Conservation (phyloP, 30 jellyfish, hydroid and myxozoan species). For the Pelagia noctiluca region DNA sequence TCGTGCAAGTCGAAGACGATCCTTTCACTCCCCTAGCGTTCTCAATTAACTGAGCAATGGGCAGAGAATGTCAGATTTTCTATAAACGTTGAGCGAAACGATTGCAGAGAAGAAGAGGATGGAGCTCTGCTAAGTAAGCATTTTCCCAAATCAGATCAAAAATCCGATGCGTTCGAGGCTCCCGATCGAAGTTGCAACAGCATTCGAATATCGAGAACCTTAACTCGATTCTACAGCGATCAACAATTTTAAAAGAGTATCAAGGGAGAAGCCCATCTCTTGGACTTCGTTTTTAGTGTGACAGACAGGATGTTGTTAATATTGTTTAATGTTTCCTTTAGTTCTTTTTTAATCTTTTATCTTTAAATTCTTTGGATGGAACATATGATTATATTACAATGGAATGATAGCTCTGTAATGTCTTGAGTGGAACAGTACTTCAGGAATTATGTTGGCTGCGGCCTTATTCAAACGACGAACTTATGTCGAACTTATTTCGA, state of each 20-base stretch:
- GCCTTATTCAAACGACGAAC: too few relatives aligned
- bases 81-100: slow-evolving; percentile 37
- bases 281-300: not conserved
- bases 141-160: slow-evolving; percentile 22
- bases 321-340: too few relatives aligned
- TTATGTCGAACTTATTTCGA: too few relatives aligned
- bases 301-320: not conserved
- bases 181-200: slow-evolving; percentile 10
- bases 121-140: slow-evolving; percentile 12
- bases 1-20: slow-evolving; percentile 51
- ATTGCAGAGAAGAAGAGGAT: slow-evolving; percentile 26
- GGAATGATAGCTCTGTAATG: too few relatives aligned
- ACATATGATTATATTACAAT: too few relatives aligned
- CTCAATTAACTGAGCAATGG: slow-evolving; percentile 33
- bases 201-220: slow-evolving; percentile 4
- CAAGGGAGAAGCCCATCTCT: slow-evolving; percentile 12
- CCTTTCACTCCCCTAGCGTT: slow-evolving; percentile 50
- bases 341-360: too few relatives aligned
- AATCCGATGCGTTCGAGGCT: slow-evolving; percentile 10
- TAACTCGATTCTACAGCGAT: not conserved
- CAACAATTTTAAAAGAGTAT: not conserved
- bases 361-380: too few relatives aligned
- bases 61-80: slow-evolving; percentile 37
- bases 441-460: too few relatives aligned
- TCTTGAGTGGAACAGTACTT: too few relatives aligned